Percentiles rank a stretch among this genome's conserved stretches.
Evolutionary conservation across 2,113 vertebrate species (phyloP).

Genomic region (Pelecanoides urinatrix): DNA sequence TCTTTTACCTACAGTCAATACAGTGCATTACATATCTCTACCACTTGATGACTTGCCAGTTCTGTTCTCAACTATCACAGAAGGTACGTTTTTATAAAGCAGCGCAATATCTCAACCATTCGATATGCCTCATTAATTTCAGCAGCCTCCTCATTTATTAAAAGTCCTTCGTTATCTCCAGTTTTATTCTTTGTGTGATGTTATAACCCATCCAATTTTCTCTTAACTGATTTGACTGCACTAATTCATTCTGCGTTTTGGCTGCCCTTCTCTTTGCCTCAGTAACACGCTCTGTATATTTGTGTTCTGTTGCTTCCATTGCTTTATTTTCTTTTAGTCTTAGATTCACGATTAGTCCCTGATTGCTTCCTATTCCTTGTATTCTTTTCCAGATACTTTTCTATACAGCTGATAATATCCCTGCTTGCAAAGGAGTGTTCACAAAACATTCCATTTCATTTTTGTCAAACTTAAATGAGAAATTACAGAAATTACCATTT

Average conservation of each 20-base stretch:
- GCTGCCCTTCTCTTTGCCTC: constrained; percentile 8
- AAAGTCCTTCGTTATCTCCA: background rate
- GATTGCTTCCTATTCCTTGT: background rate
- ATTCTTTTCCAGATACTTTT: background rate
- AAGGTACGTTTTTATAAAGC: background rate
- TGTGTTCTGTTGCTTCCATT: background rate
- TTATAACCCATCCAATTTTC: constrained; percentile 41
- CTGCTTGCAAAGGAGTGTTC: background rate
- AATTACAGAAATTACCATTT: background rate
- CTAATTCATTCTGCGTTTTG: constrained; percentile 28
- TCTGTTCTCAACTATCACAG: background rate
- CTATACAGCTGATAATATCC: background rate
- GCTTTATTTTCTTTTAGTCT: background rate
- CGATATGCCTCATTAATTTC: constrained; percentile 45
- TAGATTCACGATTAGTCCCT: background rate
- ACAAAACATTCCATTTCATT: background rate
- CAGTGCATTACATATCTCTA: background rate
- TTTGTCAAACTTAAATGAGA: background rate
- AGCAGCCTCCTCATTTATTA: constrained; percentile 3
- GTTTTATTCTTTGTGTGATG: constrained; percentile 27
- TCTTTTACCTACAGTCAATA: background rate
- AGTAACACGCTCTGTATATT: background rate
- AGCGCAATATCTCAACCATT: background rate
- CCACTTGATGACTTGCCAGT: background rate
- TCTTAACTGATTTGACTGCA: constrained; percentile 23